Base-by-base conservation (phyloP, 1,140 invertebrate species). In the Orchesella cincta region DNA sequence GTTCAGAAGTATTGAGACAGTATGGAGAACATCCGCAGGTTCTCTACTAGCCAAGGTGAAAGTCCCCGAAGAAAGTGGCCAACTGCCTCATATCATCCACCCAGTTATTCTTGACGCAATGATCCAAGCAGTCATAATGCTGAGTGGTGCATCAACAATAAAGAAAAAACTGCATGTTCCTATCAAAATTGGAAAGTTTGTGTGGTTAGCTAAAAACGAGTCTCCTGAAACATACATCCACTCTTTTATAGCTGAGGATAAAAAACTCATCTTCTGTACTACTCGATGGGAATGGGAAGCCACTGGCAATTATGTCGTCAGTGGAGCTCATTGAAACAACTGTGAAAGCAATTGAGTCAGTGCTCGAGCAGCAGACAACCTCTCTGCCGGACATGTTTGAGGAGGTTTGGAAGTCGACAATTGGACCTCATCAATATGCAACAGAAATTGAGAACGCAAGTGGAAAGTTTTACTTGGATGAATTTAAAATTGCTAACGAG, bases 91-190 rank as follows among this genome's bases (percentile, higher is more conserved):
- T n/a, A n/a, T n/a, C n/a, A 34, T 72, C 0, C 78, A 79, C 29
- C 78, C 78, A 1, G 31, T 74, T 0, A 29, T 77, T 12, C n/a
- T 79, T 23, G 78, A 79, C 31, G 78, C 75, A 0, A 79, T 79
- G 71, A 76, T 79, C 31, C 78, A 79, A 35, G 35, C 16, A n/a
- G 5, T 23, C 3, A 23, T 12, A n/a, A n/a, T n/a, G n/a, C n/a
- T n/a, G n/a, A n/a, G n/a, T n/a, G n/a, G n/a, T n/a, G n/a, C n/a
- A n/a, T n/a, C n/a, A n/a, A 57, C 28, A 29, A 67, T 5, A 29
- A 31, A 67, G 23, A 71, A 72, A 26, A 36, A 34, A 34, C 57
- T 79, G 12, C 39, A 54, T 51, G 52, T 79, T n/a, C 78, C 78
- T 1, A 71, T 79, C 5, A 51, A 46, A 1, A 71, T 76, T 1